Conservation (phyloP, 1,140 invertebrate species). For the Drosophila busckii region DNA sequence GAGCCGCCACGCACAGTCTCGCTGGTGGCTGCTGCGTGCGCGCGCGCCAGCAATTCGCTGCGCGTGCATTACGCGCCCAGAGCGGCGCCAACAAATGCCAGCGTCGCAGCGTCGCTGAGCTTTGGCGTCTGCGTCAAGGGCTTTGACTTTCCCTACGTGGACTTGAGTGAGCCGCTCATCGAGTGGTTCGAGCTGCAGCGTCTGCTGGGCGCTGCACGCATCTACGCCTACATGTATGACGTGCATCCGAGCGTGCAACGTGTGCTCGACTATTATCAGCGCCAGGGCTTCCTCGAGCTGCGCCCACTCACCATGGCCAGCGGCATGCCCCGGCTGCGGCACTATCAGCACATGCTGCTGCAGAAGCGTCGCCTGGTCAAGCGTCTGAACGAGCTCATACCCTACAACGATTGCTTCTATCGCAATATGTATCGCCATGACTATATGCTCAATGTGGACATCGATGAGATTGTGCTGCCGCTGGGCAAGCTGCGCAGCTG, state of each 20-base stretch:
- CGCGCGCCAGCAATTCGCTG: slow-evolving; percentile 90
- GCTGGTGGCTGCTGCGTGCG: slow-evolving; percentile 88
- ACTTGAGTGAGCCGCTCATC: slow-evolving; percentile 90
- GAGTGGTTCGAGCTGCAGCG: slow-evolving; percentile 96
- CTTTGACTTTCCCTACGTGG: slow-evolving; percentile 93
- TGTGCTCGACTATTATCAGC: slow-evolving; percentile 82
- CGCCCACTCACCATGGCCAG: slow-evolving; percentile 86
- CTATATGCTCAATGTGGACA: slow-evolving; percentile 87
- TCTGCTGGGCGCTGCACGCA: slow-evolving; percentile 91
- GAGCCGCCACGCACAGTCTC: slow-evolving; percentile 88
- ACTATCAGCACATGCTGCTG: slow-evolving; percentile 85
- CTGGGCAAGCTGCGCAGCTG: slow-evolving; percentile 79
- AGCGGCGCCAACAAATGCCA: neutral
- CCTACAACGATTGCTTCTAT: slow-evolving; percentile 91
- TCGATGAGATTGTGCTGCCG: slow-evolving; percentile 88
- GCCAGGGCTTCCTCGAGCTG: slow-evolving; percentile 81
- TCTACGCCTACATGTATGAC: slow-evolving; percentile 94
- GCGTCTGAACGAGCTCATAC: slow-evolving; percentile 88
- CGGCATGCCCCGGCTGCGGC: slow-evolving; percentile 85
- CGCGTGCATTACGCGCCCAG: slow-evolving; percentile 84
- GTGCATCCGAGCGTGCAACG: slow-evolving; percentile 94
- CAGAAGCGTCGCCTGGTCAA: slow-evolving; percentile 64
- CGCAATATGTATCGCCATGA: slow-evolving; percentile 88
- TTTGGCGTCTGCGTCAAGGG: slow-evolving; percentile 97
- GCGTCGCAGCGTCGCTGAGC: slow-evolving; percentile 81